Evolutionary conservation across 2,888 invertebrate genomes (phyloP).

Genomic region (Conomelus anceps): DNA sequence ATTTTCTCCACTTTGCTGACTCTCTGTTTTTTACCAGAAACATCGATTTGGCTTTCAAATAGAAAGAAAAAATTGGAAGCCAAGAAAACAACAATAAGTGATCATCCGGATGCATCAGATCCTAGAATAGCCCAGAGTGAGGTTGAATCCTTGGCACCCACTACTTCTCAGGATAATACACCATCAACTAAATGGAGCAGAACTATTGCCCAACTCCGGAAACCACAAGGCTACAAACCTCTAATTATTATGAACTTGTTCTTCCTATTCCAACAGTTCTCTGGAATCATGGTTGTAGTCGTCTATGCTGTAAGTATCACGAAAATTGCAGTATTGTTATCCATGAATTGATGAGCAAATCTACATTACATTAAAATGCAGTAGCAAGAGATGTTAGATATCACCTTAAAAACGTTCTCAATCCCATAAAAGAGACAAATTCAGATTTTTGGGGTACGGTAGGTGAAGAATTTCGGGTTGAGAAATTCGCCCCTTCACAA

Average conservation of each 20-base stretch:
- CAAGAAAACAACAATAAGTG: not conserved
- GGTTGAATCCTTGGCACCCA: not conserved
- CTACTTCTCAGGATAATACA: not conserved
- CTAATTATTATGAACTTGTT: constrained; percentile 45
- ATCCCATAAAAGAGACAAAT: no score
- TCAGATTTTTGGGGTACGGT: no score
- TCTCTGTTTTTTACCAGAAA: constrained; percentile 46
- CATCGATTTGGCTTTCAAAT: constrained; percentile 47
- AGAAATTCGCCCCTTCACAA: no score
- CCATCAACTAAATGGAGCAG: not conserved
- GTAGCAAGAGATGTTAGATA: no score
- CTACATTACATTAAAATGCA: no score
- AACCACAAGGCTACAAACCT: constrained; percentile 43
- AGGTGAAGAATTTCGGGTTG: no score
- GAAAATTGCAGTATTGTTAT: no score
- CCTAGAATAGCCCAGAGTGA: not conserved
- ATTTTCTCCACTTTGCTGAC: constrained; percentile 41
- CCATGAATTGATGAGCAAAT: no score
- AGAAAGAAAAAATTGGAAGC: not conserved
- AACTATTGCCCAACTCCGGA: constrained; percentile 19
- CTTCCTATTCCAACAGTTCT: constrained; percentile 53
- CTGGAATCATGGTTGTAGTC: constrained; percentile 50
- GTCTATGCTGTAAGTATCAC: constrained; percentile 46
- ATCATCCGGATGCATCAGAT: not conserved
- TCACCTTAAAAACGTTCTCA: no score